A percentile compares a stretch with the other conserved stretches of the same genome.
Conservation (phyloP, 2,113 vertebrate species). For the Oriolus oriolus region DNA sequence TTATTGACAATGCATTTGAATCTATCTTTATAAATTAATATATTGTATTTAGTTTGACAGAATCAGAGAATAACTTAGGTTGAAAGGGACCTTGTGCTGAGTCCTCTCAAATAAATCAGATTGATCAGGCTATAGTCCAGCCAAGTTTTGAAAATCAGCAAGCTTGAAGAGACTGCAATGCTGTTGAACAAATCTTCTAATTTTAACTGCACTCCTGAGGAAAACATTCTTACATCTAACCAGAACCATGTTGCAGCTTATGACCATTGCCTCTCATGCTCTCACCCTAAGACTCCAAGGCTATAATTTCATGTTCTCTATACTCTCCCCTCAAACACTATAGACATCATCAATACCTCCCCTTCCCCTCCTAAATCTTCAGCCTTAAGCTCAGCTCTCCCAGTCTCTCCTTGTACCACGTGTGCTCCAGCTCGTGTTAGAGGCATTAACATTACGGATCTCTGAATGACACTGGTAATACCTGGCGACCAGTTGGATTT, state of each 20-base stretch:
- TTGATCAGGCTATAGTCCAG: neutral
- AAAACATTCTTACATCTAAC: neutral
- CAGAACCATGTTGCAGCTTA: neutral
- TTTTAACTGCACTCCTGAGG: neutral
- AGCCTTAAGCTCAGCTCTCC: neutral
- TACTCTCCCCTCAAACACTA: neutral
- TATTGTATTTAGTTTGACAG: neutral
- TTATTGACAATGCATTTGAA: neutral
- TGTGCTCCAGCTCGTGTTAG: neutral
- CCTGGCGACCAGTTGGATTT: neutral
- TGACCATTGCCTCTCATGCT: neutral
- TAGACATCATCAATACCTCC: neutral
- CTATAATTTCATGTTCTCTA: neutral
- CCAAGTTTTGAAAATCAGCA: neutral
- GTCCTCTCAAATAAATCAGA: neutral
- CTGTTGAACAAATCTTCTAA: neutral
- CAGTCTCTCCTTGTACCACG: accelerated
- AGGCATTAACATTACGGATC: neutral
- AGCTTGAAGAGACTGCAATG: neutral
- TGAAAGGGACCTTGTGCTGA: neutral
- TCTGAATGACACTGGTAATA: neutral
- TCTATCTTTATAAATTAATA: neutral
- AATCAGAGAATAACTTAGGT: neutral
- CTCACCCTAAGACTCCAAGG: neutral
- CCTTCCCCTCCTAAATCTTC: neutral